Percentiles rank a stretch among this genome's conserved stretches.
Conservation (phyloP, 2,888 invertebrate genomes). For the Nasonia oneida region DNA sequence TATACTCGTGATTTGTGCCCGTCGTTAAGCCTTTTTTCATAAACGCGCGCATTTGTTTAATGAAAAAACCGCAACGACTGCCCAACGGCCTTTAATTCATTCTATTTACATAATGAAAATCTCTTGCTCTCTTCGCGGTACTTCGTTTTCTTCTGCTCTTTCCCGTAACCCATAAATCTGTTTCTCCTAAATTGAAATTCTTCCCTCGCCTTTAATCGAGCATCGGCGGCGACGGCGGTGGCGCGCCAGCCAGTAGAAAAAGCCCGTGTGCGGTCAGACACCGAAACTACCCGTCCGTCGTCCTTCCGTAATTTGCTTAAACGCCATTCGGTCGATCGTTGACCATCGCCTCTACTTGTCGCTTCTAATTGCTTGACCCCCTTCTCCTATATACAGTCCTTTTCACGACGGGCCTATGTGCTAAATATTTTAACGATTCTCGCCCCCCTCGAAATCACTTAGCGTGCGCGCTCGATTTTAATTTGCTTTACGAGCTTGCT, state of each 20-base stretch:
- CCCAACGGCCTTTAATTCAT: conserved; percentile 30
- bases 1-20: not conserved
- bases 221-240: not conserved
- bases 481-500: not conserved
- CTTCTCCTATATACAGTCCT: not conserved
- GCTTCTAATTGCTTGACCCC: conserved; percentile 24
- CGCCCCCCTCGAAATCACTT: not conserved
- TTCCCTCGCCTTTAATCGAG: conserved; percentile 46
- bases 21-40: not conserved
- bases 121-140: not conserved
- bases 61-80: conserved; percentile 8
- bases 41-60: not conserved
- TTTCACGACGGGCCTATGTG: conserved; percentile 3
- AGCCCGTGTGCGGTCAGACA: conserved; percentile 47
- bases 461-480: conserved; percentile 15
- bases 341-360: conserved; percentile 25
- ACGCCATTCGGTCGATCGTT: conserved; percentile 46
- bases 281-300: not conserved
- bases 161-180: conserved; percentile 31
- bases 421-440: conserved; percentile 27
- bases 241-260: conserved; percentile 36
- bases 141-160: not conserved
- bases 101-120: conserved; percentile 57
- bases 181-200: conserved; percentile 57
- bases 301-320: conserved; percentile 52